Evolutionary conservation across 1,140 invertebrate genomes (phyloP).

Genomic region (Contarinia nasturtii): DNA sequence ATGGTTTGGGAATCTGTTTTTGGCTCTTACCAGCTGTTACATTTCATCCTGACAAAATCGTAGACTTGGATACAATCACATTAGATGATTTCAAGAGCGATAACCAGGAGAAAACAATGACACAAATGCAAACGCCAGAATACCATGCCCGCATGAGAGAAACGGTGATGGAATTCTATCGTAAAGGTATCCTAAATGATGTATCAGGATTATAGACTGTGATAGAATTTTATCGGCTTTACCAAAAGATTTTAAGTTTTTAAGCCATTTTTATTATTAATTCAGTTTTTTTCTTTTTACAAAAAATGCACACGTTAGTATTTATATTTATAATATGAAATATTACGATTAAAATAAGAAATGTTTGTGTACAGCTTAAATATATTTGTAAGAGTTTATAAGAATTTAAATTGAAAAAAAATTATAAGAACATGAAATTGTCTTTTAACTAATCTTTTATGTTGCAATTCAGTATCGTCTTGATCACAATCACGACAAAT

Average conservation of each 20-base stretch:
- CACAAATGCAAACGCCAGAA: constrained; percentile 17
- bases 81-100: constrained; percentile 15
- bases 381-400: too few relatives aligned
- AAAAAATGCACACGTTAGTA: too few relatives aligned
- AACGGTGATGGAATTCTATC: constrained; percentile 18
- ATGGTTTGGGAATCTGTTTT: constrained; percentile 19
- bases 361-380: too few relatives aligned
- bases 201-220: not conserved
- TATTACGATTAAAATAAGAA: too few relatives aligned
- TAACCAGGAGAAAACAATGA: constrained; percentile 18
- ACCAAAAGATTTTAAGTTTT: not conserved
- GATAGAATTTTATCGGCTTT: not conserved
- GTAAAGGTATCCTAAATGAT: constrained; percentile 15
- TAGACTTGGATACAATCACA: constrained; percentile 14
- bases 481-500: too few relatives aligned
- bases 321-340: too few relatives aligned
- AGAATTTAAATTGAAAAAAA: too few relatives aligned
- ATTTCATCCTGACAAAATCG: constrained; percentile 19
- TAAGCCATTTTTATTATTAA: not conserved
- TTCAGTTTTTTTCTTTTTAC: not conserved
- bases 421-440: too few relatives aligned
- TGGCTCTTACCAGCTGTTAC: constrained; percentile 22
- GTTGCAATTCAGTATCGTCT: too few relatives aligned
- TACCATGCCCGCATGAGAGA: constrained; percentile 19
- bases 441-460: too few relatives aligned